A percentile compares a stretch with the other conserved stretches of the same genome.
These are phyloP conservation scores for Arizona elegans DNA, from an alignment of 2,113 vertebrate species.

Conservation along the genomic window DNA sequence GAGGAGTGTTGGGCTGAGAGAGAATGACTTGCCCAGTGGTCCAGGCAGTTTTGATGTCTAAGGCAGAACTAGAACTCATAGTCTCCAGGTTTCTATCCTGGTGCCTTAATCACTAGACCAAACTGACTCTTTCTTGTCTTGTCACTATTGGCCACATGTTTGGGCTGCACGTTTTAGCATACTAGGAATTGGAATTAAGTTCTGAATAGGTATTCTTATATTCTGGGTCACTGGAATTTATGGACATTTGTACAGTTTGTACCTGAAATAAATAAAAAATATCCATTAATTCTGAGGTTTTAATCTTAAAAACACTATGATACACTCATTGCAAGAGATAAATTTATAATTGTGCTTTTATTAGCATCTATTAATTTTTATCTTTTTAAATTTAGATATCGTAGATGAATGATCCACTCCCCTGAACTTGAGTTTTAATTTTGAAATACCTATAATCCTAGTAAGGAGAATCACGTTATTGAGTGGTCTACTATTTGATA, in stretches of 20 bases:
- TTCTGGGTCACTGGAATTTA: background rate
- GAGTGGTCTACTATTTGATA: background rate
- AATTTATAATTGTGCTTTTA: background rate
- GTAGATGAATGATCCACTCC: background rate
- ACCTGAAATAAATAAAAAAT: background rate
- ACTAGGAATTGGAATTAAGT: background rate
- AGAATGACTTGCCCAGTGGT: background rate
- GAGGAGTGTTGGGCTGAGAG: background rate
- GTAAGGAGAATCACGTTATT: background rate
- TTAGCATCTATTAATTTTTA: background rate
- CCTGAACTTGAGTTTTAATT: background rate
- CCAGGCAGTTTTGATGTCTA: background rate
- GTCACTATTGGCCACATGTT: background rate
- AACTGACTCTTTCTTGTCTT: background rate
- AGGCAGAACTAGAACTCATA: background rate
- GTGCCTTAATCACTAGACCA: background rate
- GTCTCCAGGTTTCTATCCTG: background rate
- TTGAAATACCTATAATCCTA: background rate
- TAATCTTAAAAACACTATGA: background rate
- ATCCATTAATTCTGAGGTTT: background rate
- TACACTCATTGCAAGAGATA: background rate
- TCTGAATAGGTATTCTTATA: background rate
- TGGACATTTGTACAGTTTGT: background rate
- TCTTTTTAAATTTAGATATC: background rate
- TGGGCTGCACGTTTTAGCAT: background rate